Evolutionary conservation across 2,888 invertebrate genomes (phyloP).

Genomic region (Cenopis cana): DNA sequence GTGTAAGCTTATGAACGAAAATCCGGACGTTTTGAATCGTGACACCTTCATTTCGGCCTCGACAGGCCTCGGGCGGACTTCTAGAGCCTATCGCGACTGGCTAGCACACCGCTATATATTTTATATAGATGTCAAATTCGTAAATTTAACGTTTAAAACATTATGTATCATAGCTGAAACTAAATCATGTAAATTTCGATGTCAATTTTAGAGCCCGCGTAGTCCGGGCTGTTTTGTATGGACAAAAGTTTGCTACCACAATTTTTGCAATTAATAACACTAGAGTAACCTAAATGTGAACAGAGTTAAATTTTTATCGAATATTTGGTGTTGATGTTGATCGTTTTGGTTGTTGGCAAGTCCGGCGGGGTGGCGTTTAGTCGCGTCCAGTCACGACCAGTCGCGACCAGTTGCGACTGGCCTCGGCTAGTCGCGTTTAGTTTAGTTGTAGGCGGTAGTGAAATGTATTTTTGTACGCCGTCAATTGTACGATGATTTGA

Average conservation of each 20-base stretch:
- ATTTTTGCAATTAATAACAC: conserved; percentile 74
- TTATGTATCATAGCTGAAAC: conserved; percentile 79
- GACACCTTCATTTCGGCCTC: not conserved
- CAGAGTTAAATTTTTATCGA: conserved; percentile 63
- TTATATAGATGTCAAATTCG: conserved; percentile 82
- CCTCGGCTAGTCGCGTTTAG: conserved; percentile 51
- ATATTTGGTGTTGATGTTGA: conserved; percentile 71
- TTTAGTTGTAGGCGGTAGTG: conserved; percentile 74
- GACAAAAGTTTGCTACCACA: conserved; percentile 74
- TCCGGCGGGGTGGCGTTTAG: conserved; percentile 25
- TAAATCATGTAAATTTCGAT: conserved; percentile 80
- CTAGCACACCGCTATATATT: conserved; percentile 62
- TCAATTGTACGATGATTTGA: conserved; percentile 67
- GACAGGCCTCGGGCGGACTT: not conserved
- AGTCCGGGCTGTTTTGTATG: conserved; percentile 72
- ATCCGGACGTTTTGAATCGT: not conserved
- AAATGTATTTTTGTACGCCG: conserved; percentile 81
- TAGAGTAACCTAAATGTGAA: conserved; percentile 55
- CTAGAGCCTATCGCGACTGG: not conserved
- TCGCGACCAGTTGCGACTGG: not conserved
- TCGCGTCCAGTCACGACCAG: not conserved
- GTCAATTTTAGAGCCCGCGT: conserved; percentile 80
- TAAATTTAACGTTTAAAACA: conserved; percentile 64
- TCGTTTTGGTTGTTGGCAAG: conserved; percentile 50
- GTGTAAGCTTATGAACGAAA: too few relatives aligned